These are phyloP conservation scores for Hippopotamyrus pictus DNA, from an alignment of 2,797 vertebrate species.

Conservation along the genomic window DNA sequence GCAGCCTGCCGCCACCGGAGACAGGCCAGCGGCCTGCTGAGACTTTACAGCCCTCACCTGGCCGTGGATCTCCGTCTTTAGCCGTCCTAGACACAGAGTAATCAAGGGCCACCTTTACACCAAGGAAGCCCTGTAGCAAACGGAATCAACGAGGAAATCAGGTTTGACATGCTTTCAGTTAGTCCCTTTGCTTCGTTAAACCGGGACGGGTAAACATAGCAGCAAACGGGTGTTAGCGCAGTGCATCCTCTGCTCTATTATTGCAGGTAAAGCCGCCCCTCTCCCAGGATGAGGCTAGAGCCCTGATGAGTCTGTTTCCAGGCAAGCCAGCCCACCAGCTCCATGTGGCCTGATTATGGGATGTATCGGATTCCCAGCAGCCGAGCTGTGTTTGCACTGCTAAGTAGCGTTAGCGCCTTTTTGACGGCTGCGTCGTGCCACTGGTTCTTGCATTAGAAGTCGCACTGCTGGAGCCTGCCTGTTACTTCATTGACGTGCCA, in stretches of 20 bases:
- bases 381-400: neutral
- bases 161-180: neutral
- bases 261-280: neutral
- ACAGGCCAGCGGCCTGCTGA: conserved; percentile 35
- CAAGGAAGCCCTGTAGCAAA: neutral
- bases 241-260: neutral
- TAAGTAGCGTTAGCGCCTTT: neutral
- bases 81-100: conserved; percentile 34
- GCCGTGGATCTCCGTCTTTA: conserved; percentile 48
- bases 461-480: neutral
- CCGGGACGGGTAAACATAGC: neutral
- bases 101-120: conserved; percentile 49
- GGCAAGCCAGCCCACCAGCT: neutral
- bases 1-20: conserved; percentile 42
- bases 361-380: neutral
- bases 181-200: neutral
- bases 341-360: neutral
- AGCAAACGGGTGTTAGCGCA: neutral
- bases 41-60: conserved; percentile 42
- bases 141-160: neutral
- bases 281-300: neutral
- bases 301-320: neutral
- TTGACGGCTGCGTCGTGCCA: neutral
- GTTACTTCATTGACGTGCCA: neutral
- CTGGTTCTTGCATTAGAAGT: neutral